Evolutionary conservation across 2,113 vertebrate species (phyloP), one percentile per base, ranked within the genome.

Genomic region (Zosterops borbonicus): DNA sequence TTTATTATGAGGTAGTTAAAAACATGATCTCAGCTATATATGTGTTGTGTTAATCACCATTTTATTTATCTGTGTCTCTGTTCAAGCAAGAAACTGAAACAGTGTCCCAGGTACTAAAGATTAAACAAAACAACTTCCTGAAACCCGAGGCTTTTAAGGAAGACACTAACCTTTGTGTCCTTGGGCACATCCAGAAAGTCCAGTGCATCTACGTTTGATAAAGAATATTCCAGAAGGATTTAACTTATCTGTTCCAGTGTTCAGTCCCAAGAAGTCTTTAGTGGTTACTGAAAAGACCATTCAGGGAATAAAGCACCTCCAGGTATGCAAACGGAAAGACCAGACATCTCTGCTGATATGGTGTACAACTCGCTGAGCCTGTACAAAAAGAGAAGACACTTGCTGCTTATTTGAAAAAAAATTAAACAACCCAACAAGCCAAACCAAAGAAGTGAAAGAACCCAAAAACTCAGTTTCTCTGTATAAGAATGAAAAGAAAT

Each of bases 91-190:
- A 76, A 28, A 79, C 29, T 68, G 27, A 52, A 69, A 85, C 9
- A 52, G 7, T 70, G 5, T 46, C 46, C 23, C 46, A 21, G 60
- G 47, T 47, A 23, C 5, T 47, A 77, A 69, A 52, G 28, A 33
- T 81, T 81, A 63, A 83, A 85, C 8, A 5, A 89, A 89, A 83
- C 12, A 31, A 19, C 24, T 27, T 70, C 42, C 31, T 20, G 18
- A 94, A 87, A 73, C 8, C 14, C 39, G 46, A 81, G 14, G 24
- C 7, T 92, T 92, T 88, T 87, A 91, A 79, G 63, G 35, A 85
- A 83, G 59, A 60, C 58, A 97, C 98, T 97, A 94, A 98, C 98
- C 98, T 98, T 98, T 73, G 95, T 96, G 94, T 98, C 94, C 94
- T 96, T 96, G 92, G 87, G 94, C 68, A 87, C 96, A 96, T 97